Evolutionary conservation across 2,888 invertebrate species (phyloP).

Genomic region (Patella ulyssiponensis): DNA sequence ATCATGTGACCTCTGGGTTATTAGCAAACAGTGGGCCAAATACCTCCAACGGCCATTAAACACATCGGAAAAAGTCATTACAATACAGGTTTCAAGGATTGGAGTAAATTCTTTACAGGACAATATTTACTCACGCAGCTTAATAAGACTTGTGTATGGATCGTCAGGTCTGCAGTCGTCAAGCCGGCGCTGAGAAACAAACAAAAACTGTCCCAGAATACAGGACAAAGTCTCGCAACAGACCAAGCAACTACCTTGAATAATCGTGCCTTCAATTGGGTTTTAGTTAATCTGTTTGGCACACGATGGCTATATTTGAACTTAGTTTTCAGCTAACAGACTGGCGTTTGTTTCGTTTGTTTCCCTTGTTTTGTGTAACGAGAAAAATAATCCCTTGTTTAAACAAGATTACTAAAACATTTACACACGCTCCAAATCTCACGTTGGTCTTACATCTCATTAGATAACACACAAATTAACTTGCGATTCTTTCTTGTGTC

Average conservation of each 20-base stretch:
- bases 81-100: slow-evolving; percentile 23
- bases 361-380: slow-evolving; percentile 7
- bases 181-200: slow-evolving; percentile 45
- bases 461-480: too few species aligned
- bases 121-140: slow-evolving; percentile 28
- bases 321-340: background rate
- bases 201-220: slow-evolving; percentile 32
- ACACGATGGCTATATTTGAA: background rate
- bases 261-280: background rate
- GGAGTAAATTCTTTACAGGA: slow-evolving; percentile 27
- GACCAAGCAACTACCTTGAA: background rate
- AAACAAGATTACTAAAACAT: background rate
- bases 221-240: slow-evolving; percentile 5
- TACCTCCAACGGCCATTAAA: background rate
- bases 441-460: too few species aligned
- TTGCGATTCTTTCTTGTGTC: too few species aligned
- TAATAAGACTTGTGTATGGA: slow-evolving; percentile 26
- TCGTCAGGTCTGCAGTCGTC: slow-evolving; percentile 40
- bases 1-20: background rate
- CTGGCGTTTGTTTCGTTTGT: background rate
- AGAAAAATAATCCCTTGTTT: background rate
- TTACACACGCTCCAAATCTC: too few species aligned
- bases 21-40: background rate
- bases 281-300: background rate
- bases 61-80: slow-evolving; percentile 27